phyloP scores from a whole-genome alignment of 1,140 invertebrate species.

The Paraescarpia echinospica region DNA sequence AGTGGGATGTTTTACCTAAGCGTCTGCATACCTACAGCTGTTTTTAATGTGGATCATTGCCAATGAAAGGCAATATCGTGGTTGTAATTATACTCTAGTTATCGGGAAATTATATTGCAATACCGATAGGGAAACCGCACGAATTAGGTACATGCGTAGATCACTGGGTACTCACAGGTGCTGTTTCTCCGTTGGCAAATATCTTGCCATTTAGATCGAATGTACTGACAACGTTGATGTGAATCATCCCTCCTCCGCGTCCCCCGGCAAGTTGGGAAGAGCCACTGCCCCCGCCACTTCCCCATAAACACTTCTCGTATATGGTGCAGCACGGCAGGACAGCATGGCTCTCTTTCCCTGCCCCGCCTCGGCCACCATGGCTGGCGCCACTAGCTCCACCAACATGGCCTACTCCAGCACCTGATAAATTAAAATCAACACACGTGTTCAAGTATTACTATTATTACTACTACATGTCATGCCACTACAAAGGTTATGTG shows the following conservation, averaged over 20 bases:
- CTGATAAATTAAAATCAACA: slow-evolving; percentile 27
- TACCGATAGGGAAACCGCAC: too few species aligned
- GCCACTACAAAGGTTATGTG: neutral
- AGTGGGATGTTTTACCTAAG: too few species aligned
- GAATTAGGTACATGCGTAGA: neutral
- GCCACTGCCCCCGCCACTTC: slow-evolving; percentile 44
- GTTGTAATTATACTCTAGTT: too few species aligned
- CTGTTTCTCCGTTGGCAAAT: slow-evolving; percentile 35
- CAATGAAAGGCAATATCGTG: too few species aligned
- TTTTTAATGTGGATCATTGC: too few species aligned
- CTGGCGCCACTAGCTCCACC: slow-evolving; percentile 41
- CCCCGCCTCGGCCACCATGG: slow-evolving; percentile 39
- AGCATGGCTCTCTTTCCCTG: slow-evolving; percentile 13
- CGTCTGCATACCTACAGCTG: neutral
- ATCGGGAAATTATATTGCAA: neutral
- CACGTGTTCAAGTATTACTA: neutral
- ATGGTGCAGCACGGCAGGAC: slow-evolving; percentile 40
- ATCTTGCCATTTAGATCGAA: slow-evolving; percentile 34
- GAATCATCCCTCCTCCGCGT: slow-evolving; percentile 3
- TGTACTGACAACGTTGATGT: slow-evolving; percentile 28
- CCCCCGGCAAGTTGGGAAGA: slow-evolving; percentile 20
- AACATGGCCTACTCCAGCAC: slow-evolving; percentile 32
- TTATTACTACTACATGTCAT: neutral
- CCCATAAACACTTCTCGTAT: slow-evolving; percentile 37
- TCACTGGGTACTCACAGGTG: slow-evolving; percentile 29